Conservation (phyloP, 2,888 invertebrate species). For the Cheilosia impressa region DNA sequence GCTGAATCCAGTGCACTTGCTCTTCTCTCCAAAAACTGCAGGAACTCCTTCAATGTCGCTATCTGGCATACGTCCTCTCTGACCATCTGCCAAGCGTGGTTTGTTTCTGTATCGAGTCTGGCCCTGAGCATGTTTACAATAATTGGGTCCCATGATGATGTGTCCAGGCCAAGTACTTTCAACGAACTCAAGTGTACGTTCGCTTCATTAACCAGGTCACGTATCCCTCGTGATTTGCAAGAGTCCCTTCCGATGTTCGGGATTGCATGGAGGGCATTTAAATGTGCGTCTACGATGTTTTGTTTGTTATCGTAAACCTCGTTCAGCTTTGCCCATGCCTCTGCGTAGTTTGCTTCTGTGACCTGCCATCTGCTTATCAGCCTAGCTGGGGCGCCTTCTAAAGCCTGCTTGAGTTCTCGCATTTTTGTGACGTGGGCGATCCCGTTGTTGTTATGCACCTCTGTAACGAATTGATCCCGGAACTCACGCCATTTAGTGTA, state of each 20-base stretch:
- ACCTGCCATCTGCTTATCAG: conserved; percentile 26
- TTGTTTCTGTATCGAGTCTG: conserved; percentile 5
- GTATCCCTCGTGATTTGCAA: background rate
- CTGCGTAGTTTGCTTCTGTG: background rate
- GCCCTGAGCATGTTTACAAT: conserved; percentile 28
- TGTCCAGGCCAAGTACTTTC: conserved; percentile 8
- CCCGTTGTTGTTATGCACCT: conserved; percentile 5
- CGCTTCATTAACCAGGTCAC: conserved; percentile 9
- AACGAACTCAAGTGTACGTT: conserved; percentile 20
- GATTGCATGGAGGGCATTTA: conserved; percentile 9
- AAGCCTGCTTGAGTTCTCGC: conserved; percentile 7
- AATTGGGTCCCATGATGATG: conserved; percentile 5
- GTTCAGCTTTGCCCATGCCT: conserved; percentile 17
- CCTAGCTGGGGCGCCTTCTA: conserved; percentile 21
- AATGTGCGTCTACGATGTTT: conserved; percentile 7
- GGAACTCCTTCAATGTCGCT: conserved; percentile 11
- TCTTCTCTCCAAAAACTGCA: conserved; percentile 8
- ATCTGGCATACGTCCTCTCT: conserved; percentile 23
- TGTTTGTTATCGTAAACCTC: conserved; percentile 18
- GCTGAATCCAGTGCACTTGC: conserved; percentile 21
- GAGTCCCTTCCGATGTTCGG: conserved; percentile 17
- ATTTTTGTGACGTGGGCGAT: conserved; percentile 27
- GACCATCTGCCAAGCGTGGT: conserved; percentile 21
- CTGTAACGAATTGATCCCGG: conserved; percentile 11
- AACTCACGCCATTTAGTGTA: no score